Percentiles rank a stretch among this genome's conserved stretches.
Evolutionary conservation across 2,113 vertebrate species (phyloP).

Genomic region (Leptodactylus fuscus): DNA sequence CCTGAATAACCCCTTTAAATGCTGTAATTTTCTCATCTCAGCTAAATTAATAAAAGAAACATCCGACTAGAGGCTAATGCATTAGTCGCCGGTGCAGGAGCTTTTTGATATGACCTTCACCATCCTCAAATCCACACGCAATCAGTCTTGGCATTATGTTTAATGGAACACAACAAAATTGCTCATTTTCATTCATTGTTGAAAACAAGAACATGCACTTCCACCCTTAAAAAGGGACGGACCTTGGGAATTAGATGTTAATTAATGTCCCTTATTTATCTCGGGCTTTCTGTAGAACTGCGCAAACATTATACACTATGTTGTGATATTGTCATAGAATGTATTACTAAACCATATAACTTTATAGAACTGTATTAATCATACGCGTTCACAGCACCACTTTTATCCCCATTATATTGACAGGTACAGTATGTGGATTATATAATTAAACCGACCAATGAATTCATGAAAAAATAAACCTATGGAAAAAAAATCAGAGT

Average conservation of each 20-base stretch:
- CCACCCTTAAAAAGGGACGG: background rate
- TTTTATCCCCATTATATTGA: background rate
- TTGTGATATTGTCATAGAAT: background rate
- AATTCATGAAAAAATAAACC: background rate
- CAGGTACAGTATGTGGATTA: background rate
- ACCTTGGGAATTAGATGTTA: background rate
- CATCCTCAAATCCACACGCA: background rate
- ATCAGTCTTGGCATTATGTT: background rate
- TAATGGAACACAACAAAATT: constrained; percentile 1
- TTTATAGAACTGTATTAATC: too few species aligned
- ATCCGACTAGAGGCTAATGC: background rate
- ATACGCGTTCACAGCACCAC: background rate
- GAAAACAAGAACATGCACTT: background rate
- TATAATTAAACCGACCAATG: background rate
- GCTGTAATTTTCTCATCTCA: too few species aligned
- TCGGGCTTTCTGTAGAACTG: background rate
- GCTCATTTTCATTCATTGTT: background rate
- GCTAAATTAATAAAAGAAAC: too few species aligned
- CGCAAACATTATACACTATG: background rate
- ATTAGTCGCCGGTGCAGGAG: background rate
- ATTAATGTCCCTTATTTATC: background rate
- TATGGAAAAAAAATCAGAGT: background rate
- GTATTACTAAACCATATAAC: background rate
- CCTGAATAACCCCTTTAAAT: too few species aligned
- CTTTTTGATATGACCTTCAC: background rate